Base-by-base conservation (phyloP, 2,113 vertebrate species). In the Amia ocellicauda region DNA sequence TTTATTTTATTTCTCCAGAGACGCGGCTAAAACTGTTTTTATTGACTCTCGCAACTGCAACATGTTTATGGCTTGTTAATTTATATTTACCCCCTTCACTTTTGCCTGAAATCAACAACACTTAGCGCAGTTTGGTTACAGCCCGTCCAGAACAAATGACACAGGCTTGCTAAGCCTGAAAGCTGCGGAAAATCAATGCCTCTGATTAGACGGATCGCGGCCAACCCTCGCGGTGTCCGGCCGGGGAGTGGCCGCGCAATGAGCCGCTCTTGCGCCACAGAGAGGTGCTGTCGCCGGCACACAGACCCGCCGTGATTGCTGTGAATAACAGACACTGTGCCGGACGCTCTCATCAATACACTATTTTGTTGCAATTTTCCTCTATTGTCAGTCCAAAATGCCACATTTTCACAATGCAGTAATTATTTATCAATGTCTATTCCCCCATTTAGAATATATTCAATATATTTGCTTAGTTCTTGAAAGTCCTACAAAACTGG, bases 201-300 rank as follows among this genome's bases (percentile, higher is more conserved):
- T 84, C 88, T 93, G 91, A 93, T 94, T 93, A 92, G 91, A 92
- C 89, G 90, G 90, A 92, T 93, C 87, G 90, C 89, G 91, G 90
- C 85, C 92, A 94, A 93, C 93, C 92, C 91, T 92, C 88, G 88
- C 85, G 87, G 89, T 88, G 81, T 90, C 88, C 83, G 85, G 89
- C 88, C 80, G 89, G 86, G 85, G 87, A 82, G 89, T 85, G 84
- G 88, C 88, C 88, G 67, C 68, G 68, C 73, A 74, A 76, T 76
- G 76, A 76, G 68, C 60, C 62, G 51, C 70, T 74, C 69, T 80
- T 80, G 69, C 78, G 74, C 74, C 72, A 78, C 72, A 77, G 77
- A 75, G 70, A 75, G 71, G 74, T 71, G 74, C 70, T 71, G 77
- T 77, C 68, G 69, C 69, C 69, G 74, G 68, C 75, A 70, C 60